These are phyloP conservation scores for Linurgus olivaceus DNA, from an alignment of 2,797 vertebrate genomes.

Conservation along the genomic window DNA sequence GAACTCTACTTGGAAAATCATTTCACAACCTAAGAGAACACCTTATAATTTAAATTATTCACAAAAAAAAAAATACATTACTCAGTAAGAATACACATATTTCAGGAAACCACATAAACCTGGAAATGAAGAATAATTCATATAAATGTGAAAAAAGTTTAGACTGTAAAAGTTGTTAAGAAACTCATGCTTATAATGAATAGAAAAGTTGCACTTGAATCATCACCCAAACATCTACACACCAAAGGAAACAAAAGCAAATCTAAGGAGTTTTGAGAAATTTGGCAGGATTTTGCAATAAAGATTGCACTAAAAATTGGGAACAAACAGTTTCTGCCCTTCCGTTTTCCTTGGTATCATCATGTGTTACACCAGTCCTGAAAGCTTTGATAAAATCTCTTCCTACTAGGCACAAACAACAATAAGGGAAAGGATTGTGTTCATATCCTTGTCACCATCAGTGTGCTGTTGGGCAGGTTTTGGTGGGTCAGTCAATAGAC, in stretches of 20 bases:
- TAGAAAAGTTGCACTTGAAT: not conserved
- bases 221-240: not conserved
- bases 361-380: not conserved
- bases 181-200: not conserved
- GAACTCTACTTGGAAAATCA: not conserved
- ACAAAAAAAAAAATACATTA: not conserved
- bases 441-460: not conserved
- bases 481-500: not conserved
- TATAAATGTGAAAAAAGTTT: not conserved
- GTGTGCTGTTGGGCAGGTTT: not conserved
- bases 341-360: fast-evolving
- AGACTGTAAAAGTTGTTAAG: not conserved
- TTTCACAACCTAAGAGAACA: not conserved
- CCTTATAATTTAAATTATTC: not conserved
- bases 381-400: not conserved
- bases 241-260: not conserved
- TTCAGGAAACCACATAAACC: not conserved
- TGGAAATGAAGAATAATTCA: not conserved
- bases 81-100: not conserved
- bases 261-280: not conserved
- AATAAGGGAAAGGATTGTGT: not conserved
- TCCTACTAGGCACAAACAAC: not conserved
- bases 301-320: not conserved
- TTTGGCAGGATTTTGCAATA: not conserved
- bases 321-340: not conserved